Evolutionary conservation across 2,888 invertebrate genomes (phyloP).

Genomic region (Parnassius apollo): DNA sequence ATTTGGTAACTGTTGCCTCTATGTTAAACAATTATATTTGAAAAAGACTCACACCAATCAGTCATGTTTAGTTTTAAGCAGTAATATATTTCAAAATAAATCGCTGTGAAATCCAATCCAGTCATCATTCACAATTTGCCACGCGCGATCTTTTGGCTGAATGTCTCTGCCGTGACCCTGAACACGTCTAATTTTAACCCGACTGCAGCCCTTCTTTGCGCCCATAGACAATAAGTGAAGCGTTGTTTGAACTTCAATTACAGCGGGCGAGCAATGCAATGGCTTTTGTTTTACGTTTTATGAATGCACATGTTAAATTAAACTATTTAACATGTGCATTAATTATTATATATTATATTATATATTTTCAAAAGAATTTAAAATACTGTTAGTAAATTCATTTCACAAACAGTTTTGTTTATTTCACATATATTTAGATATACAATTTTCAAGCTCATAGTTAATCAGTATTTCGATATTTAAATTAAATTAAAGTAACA

Average conservation of each 20-base stretch:
- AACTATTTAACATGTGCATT: too few relatives aligned
- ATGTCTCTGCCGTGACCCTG: conserved; percentile 63
- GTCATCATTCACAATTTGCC: conserved; percentile 74
- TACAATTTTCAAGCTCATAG: too few relatives aligned
- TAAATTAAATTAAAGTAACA: too few relatives aligned
- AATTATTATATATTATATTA: too few relatives aligned
- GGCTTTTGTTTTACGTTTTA: conserved; percentile 11
- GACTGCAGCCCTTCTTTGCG: conserved; percentile 44
- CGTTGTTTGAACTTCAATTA: conserved; percentile 51
- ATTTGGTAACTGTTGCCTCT: too few relatives aligned
- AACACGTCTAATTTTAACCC: conserved; percentile 64
- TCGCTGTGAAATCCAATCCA: conserved; percentile 49
- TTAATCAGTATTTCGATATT: too few relatives aligned
- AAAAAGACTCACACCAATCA: conserved; percentile 1
- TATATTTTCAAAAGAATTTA: too few relatives aligned
- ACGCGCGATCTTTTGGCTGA: conserved; percentile 62
- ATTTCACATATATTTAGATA: too few relatives aligned
- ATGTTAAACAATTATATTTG: neutral
- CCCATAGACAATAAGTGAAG: conserved; percentile 59
- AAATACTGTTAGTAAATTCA: too few relatives aligned
- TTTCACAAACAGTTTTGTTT: too few relatives aligned
- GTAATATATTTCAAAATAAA: conserved; percentile 34
- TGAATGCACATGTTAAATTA: neutral
- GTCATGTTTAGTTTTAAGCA: conserved; percentile 6
- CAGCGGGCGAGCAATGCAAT: conserved; percentile 23